phyloP scores from a whole-genome alignment of 2,888 invertebrate genomes.

The Gasteruption jaculator region DNA sequence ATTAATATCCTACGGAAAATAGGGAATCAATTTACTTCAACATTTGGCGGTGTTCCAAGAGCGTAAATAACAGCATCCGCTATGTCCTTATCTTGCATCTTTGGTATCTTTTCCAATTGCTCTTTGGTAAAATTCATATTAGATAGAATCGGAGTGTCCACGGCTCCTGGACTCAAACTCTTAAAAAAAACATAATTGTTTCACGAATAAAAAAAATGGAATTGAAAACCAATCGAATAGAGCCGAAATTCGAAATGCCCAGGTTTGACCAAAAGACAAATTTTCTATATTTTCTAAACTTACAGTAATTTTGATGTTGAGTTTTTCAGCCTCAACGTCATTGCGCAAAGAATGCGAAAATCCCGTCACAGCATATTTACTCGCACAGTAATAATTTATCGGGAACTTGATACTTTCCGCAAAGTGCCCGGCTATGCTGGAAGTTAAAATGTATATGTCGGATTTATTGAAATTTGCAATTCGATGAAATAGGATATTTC shows the following conservation, averaged over 20 bases:
- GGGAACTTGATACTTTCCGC: conserved; percentile 29
- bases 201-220: not conserved
- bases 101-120: conserved; percentile 5
- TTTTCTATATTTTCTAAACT: conserved; percentile 25
- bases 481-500: too few relatives aligned
- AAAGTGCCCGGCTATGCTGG: conserved; percentile 38
- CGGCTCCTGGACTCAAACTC: conserved; percentile 33
- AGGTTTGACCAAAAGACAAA: too few relatives aligned
- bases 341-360: conserved; percentile 52
- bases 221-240: too few relatives aligned
- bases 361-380: conserved; percentile 54
- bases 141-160: conserved; percentile 27
- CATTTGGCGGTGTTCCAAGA: conserved; percentile 31
- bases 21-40: conserved; percentile 36
- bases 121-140: conserved; percentile 17
- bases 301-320: conserved; percentile 49
- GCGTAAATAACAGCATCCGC: conserved; percentile 17
- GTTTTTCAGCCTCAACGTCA: conserved; percentile 47
- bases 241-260: too few relatives aligned
- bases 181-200: conserved; percentile 10
- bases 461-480: too few relatives aligned
- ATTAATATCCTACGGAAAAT: conserved; percentile 3
- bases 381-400: conserved; percentile 51
- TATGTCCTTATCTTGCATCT: conserved; percentile 15
- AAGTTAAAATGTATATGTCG: conserved; percentile 1